Conservation (phyloP, 2,888 invertebrate genomes). For the Dendrolimus pini region DNA sequence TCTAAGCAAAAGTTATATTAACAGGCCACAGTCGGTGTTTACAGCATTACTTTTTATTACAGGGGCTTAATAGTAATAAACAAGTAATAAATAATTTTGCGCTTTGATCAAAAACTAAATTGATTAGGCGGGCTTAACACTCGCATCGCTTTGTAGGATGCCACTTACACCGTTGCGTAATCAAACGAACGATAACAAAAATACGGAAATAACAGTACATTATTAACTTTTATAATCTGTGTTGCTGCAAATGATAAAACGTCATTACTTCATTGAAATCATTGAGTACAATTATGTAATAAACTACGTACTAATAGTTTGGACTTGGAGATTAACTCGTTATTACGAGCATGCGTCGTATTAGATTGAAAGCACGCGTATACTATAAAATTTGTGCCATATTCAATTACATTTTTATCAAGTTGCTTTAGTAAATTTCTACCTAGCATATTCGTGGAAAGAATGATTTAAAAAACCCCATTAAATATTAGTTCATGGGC, state of each 20-base stretch:
- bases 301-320: too few species aligned
- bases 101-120: neutral
- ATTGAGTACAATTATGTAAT: neutral
- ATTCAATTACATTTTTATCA: too few species aligned
- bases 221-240: neutral
- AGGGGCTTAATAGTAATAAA: too few species aligned
- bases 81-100: too few species aligned
- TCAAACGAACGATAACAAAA: neutral
- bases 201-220: neutral
- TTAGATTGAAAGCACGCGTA: neutral
- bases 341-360: neutral
- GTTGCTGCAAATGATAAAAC: neutral
- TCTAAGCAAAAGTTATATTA: too few species aligned
- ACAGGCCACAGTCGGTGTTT: too few species aligned
- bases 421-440: too few species aligned
- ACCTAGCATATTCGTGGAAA: too few species aligned
- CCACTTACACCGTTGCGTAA: neutral
- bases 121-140: neutral
- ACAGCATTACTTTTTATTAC: too few species aligned
- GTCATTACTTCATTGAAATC: neutral
- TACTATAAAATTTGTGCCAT: too few species aligned
- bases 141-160: neutral
- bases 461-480: too few species aligned
- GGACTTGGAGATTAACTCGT: neutral
- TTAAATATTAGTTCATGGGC: too few species aligned